Conservation (phyloP, 1,140 invertebrate genomes). For the Thrips palmi region DNA sequence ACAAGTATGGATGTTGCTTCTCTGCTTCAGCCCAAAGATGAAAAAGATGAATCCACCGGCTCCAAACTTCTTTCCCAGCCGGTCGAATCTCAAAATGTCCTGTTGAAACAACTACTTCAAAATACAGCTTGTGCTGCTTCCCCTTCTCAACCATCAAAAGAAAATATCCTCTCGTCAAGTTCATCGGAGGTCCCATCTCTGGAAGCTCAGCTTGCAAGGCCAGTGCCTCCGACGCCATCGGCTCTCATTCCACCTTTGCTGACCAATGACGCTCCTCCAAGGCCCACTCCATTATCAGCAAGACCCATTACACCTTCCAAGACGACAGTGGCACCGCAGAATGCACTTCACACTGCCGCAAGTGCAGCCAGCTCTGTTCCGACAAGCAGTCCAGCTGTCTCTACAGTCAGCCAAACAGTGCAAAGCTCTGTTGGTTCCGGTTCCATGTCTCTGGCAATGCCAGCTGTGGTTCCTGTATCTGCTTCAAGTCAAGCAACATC, state of each 20-base stretch:
- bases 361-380: not conserved
- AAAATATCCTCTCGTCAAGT: constrained; percentile 3
- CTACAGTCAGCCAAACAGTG: not conserved
- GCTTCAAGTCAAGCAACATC: too few species aligned
- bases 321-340: constrained; percentile 15
- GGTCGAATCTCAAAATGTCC: constrained; percentile 59
- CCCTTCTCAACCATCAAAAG: constrained; percentile 20
- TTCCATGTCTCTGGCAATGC: too few species aligned
- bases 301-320: constrained; percentile 12
- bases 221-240: constrained; percentile 39
- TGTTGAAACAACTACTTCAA: constrained; percentile 76
- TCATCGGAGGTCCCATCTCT: constrained; percentile 36
- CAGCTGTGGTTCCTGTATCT: too few species aligned
- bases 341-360: constrained; percentile 9
- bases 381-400: not conserved
- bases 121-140: constrained; percentile 50
- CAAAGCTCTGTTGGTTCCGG: too few species aligned
- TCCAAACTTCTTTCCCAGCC: constrained; percentile 3
- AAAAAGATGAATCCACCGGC: constrained; percentile 9
- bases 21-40: constrained; percentile 14
- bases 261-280: constrained; percentile 12
- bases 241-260: constrained; percentile 24
- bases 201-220: constrained; percentile 50
- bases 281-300: constrained; percentile 5
- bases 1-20: too few species aligned